A percentile compares a stretch with the other conserved stretches of the same genome.
phyloP scores from a whole-genome alignment of 2,797 vertebrate genomes.

The Clarias pachynema region DNA sequence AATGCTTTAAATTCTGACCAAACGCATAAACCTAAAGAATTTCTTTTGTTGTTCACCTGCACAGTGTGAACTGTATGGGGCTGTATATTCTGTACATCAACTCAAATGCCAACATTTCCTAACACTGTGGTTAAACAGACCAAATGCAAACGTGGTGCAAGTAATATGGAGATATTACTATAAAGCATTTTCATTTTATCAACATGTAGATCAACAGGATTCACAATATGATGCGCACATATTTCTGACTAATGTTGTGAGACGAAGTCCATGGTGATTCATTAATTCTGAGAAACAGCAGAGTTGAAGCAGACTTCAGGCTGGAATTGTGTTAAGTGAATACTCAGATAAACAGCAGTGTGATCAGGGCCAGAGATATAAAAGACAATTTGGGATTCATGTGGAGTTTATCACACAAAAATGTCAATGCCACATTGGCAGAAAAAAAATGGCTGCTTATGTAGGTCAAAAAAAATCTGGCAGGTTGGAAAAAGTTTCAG shows the following conservation, averaged over 20 bases:
- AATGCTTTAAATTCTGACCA: not conserved
- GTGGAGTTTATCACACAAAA: not conserved
- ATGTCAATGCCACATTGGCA: not conserved
- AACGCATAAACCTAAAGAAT: not conserved
- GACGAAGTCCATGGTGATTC: slow-evolving; percentile 22
- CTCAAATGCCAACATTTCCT: not conserved
- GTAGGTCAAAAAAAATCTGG: not conserved
- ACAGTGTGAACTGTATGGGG: not conserved
- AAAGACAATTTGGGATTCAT: not conserved
- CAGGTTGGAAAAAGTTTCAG: not conserved
- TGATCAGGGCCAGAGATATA: not conserved
- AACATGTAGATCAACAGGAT: not conserved
- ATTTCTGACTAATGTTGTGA: slow-evolving; percentile 5
- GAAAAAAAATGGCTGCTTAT: not conserved
- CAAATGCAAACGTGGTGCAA: not conserved
- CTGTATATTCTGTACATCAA: not conserved
- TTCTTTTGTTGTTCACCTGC: not conserved
- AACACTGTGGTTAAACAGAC: not conserved
- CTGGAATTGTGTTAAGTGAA: not conserved
- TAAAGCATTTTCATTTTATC: slow-evolving; percentile 11
- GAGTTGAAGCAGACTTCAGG: not conserved
- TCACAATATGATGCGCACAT: not conserved
- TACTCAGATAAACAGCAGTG: not conserved
- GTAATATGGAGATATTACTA: not conserved
- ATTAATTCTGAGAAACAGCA: slow-evolving; percentile 12